Percentiles rank a stretch among this genome's conserved stretches.
Conservation (phyloP, 2,797 vertebrate genomes). For the Scleropages formosus region DNA sequence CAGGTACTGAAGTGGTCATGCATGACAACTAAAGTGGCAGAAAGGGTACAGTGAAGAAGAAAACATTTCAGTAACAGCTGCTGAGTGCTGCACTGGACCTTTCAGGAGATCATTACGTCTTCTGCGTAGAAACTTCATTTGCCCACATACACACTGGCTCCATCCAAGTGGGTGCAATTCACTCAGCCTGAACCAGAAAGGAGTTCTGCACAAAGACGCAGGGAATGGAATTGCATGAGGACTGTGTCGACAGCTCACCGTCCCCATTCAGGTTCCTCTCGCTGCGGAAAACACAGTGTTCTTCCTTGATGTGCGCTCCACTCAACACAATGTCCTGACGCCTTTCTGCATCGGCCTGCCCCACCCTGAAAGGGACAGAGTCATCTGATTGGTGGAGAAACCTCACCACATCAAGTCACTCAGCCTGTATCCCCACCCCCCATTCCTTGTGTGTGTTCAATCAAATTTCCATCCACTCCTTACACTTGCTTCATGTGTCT, state of each 20-base stretch:
- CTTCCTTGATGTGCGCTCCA: conserved; percentile 94
- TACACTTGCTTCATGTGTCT: too few relatives aligned
- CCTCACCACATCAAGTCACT: not conserved
- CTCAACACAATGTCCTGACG: conserved; percentile 96
- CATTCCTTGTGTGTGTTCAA: too few relatives aligned
- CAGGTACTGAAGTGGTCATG: too few relatives aligned
- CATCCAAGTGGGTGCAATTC: not conserved
- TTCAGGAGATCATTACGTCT: not conserved
- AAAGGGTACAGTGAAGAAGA: too few relatives aligned
- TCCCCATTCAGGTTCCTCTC: conserved; percentile 85
- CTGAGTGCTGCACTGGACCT: too few relatives aligned
- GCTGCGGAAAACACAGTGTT: conserved; percentile 93
- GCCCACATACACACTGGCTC: not conserved
- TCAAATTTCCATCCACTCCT: too few relatives aligned
- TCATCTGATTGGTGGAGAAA: conserved; percentile 34
- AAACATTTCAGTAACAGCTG: too few relatives aligned
- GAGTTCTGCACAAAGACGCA: conserved; percentile 15
- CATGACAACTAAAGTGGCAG: too few relatives aligned
- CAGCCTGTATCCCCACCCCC: too few relatives aligned
- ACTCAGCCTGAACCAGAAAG: not conserved
- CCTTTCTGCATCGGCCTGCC: conserved; percentile 90
- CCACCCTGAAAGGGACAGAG: conserved; percentile 78
- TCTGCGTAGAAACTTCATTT: not conserved
- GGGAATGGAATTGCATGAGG: not conserved
- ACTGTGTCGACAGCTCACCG: conserved; percentile 65